Evolutionary conservation across 92 coral and sea anemone species (phyloP).

Genomic region (Porites divaricata): DNA sequence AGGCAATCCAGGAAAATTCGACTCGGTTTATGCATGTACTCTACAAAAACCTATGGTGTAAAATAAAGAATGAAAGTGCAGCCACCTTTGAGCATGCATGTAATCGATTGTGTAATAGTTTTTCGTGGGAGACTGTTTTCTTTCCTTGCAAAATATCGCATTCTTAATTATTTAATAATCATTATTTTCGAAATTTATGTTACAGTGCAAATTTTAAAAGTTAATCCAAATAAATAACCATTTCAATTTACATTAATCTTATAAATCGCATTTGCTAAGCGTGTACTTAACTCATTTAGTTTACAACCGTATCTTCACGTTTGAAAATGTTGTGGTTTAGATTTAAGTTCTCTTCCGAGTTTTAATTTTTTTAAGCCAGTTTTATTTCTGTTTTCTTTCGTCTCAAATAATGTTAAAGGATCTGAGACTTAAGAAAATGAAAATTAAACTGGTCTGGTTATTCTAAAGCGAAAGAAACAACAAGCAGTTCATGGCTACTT

Average conservation of each 20-base stretch:
- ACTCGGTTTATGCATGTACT: neutral
- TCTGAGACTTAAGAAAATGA: too few relatives aligned
- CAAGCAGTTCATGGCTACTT: too few relatives aligned
- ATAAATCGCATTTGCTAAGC: neutral
- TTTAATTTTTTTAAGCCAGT: too few relatives aligned
- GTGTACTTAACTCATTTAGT: too few relatives aligned
- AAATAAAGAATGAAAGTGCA: neutral
- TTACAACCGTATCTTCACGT: too few relatives aligned
- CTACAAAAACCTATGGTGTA: neutral
- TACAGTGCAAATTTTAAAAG: neutral
- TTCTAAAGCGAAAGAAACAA: too few relatives aligned
- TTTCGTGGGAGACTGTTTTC: neutral
- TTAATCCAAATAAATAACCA: neutral
- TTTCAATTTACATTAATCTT: neutral
- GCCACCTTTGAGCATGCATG: neutral
- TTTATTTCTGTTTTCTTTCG: too few relatives aligned
- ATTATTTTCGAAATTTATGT: neutral
- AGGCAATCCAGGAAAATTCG: constrained; percentile 10
- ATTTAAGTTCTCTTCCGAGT: too few relatives aligned
- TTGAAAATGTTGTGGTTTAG: too few relatives aligned
- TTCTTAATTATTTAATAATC: neutral
- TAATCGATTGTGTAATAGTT: neutral
- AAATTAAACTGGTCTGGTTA: too few relatives aligned
- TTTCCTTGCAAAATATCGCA: neutral
- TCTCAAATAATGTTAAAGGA: too few relatives aligned